phyloP scores from a whole-genome alignment of 2,113 vertebrate species.

The Campylorhamphus procurvoides region DNA sequence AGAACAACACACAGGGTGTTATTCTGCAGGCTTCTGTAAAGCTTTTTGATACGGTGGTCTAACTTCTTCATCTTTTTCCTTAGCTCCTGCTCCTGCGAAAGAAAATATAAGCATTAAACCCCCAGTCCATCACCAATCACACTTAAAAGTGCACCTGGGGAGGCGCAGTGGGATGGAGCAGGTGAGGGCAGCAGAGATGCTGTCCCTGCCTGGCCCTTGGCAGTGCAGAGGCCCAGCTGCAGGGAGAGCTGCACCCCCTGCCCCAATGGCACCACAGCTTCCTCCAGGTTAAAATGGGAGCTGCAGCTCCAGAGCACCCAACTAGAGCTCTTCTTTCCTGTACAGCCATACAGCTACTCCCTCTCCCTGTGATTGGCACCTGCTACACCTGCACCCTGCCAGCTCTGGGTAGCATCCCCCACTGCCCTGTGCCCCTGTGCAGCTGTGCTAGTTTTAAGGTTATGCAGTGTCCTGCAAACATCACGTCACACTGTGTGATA shows the following conservation, averaged over 20 bases:
- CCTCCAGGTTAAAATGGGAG: not conserved
- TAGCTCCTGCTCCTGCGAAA: slow-evolving; percentile 69
- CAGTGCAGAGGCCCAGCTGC: not conserved
- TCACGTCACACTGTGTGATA: rapidly evolving
- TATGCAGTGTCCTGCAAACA: not conserved
- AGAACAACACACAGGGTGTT: slow-evolving; percentile 83
- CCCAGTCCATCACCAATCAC: not conserved
- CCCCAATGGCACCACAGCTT: not conserved
- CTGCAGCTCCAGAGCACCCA: not conserved
- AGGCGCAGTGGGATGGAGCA: not conserved
- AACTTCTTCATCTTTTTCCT: slow-evolving; percentile 74
- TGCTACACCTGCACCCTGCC: not conserved
- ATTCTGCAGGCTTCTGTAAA: slow-evolving; percentile 77
- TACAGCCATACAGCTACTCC: too few species aligned
- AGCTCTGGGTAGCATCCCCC: not conserved
- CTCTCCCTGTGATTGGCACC: not conserved
- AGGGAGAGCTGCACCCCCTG: not conserved
- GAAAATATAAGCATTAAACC: not conserved
- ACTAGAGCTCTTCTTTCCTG: not conserved
- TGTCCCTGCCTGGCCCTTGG: not conserved
- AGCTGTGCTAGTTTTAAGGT: not conserved
- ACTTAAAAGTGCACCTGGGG: rapidly evolving
- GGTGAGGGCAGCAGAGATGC: not conserved
- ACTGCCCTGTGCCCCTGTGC: not conserved
- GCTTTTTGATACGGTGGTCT: slow-evolving; percentile 77